Conservation (phyloP, 2,113 vertebrate genomes). For the Dromiciops gliroides region DNA sequence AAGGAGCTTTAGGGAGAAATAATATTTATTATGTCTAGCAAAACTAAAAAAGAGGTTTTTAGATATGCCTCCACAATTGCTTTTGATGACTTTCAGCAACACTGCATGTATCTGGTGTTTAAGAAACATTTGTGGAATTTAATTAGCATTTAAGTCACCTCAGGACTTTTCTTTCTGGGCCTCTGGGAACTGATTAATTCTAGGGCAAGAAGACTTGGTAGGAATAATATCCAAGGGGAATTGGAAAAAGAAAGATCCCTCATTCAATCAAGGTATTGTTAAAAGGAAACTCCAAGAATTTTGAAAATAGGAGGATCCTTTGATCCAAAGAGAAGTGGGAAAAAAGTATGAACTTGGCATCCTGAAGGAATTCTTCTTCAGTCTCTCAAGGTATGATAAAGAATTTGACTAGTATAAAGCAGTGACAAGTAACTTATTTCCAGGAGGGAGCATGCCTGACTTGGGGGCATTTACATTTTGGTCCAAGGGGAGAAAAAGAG, state of each 20-base stretch:
- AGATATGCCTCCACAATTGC: background rate
- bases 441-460: background rate
- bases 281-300: background rate
- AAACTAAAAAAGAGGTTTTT: background rate
- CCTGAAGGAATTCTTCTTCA: background rate
- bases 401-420: background rate
- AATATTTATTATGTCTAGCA: background rate
- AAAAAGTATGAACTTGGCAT: background rate
- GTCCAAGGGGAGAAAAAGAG: background rate
- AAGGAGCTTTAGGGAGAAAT: background rate
- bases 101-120: background rate
- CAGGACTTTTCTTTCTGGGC: background rate
- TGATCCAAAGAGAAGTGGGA: background rate
- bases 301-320: background rate
- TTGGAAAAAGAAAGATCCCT: background rate
- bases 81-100: background rate
- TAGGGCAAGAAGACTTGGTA: background rate
- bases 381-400: background rate
- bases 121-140: background rate
- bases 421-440: background rate
- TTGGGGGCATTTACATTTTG: background rate
- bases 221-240: background rate
- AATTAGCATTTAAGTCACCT: background rate
- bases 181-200: background rate
- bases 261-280: background rate